phyloP scores from a whole-genome alignment of 1,140 invertebrate species.

The Stegodyphus mimosarum region DNA sequence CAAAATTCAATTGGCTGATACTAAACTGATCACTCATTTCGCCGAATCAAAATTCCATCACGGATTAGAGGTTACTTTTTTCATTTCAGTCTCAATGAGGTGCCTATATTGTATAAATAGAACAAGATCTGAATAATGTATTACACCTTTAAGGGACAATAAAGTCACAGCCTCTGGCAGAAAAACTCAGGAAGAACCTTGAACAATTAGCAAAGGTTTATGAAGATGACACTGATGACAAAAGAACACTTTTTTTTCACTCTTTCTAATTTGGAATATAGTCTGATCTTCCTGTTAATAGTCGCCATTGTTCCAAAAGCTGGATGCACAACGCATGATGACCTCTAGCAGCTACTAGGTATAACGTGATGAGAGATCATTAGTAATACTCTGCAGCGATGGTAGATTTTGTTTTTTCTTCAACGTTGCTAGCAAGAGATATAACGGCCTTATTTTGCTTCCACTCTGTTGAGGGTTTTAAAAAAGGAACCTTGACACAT shows the following conservation, averaged over 20 bases:
- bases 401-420: too few relatives aligned
- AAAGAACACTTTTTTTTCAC: slow-evolving; percentile 5
- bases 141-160: slow-evolving; percentile 2
- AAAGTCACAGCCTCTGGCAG: neutral
- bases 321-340: neutral
- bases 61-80: too few relatives aligned
- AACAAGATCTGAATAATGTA: neutral
- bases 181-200: slow-evolving; percentile 6
- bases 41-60: too few relatives aligned
- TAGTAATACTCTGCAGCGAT: neutral
- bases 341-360: neutral
- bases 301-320: slow-evolving; percentile 20
- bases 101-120: neutral
- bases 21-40: too few relatives aligned
- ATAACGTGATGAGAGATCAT: slow-evolving; percentile 40
- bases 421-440: too few relatives aligned
- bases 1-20: too few relatives aligned
- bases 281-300: slow-evolving; percentile 20
- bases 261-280: neutral
- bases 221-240: slow-evolving; percentile 24
- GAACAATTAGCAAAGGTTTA: slow-evolving; percentile 25
- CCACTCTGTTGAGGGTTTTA: neutral
- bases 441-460: slow-evolving; percentile 27
- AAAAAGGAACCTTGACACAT: slow-evolving; percentile 53
- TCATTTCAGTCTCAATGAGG: too few relatives aligned